These are phyloP conservation scores for Brachypalpus laphriformis DNA, from an alignment of 2,888 invertebrate genomes.

Conservation along the genomic window DNA sequence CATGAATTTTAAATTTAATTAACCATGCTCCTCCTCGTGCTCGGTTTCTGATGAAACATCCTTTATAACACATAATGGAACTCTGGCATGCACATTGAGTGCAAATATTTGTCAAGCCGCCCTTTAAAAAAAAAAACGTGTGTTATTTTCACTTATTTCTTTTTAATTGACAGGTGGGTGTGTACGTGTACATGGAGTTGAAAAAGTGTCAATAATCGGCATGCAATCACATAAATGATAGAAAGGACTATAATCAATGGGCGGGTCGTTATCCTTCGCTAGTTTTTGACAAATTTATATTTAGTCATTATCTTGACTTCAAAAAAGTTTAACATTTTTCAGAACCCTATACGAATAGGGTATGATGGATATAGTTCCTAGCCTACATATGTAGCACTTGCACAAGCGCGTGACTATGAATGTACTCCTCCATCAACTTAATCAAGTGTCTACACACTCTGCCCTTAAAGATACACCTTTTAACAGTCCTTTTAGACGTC, in stretches of 20 bases:
- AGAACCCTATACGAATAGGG: too few species aligned
- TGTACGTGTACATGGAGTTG: not conserved
- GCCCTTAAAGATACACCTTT: too few species aligned
- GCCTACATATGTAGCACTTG: too few species aligned
- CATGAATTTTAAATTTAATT: constrained; percentile 21
- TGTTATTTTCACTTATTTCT: not conserved
- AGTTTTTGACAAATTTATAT: too few species aligned
- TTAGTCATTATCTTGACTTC: too few species aligned
- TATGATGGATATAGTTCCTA: too few species aligned
- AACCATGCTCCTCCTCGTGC: not conserved
- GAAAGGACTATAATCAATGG: not conserved
- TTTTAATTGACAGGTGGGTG: constrained; percentile 2
- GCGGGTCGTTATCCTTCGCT: too few species aligned
- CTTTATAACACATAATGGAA: constrained; percentile 14
- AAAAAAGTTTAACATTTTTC: too few species aligned
- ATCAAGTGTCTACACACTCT: too few species aligned
- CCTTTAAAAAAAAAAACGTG: not conserved
- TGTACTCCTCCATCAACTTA: not conserved
- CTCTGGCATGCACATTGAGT: not conserved
- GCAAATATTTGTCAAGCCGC: not conserved
- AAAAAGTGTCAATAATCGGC: constrained; percentile 10
- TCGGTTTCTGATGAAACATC: not conserved
- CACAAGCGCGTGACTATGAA: too few species aligned
- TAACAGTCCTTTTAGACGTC: too few species aligned
- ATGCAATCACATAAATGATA: not conserved